Conservation (phyloP, 2,888 invertebrate species). For the Lithophane semibrunnea region DNA sequence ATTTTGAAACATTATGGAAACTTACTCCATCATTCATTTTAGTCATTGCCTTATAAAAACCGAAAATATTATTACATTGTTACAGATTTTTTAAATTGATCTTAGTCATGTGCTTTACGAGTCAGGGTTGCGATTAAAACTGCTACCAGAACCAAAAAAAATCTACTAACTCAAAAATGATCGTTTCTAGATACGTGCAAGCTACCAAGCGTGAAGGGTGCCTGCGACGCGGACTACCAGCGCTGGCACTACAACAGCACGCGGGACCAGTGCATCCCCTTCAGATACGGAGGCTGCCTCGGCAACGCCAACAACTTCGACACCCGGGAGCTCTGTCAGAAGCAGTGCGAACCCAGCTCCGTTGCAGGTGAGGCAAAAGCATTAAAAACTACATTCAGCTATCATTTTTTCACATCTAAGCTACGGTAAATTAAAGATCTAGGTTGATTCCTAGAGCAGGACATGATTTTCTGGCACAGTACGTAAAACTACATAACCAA, state of each 20-base stretch:
- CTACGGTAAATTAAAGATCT: background rate
- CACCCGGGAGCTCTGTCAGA: slow-evolving; percentile 94
- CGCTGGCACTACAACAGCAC: slow-evolving; percentile 96
- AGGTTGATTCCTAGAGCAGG: background rate
- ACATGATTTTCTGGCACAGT: background rate
- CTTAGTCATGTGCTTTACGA: background rate
- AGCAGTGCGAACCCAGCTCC: slow-evolving; percentile 91
- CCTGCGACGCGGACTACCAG: slow-evolving; percentile 94
- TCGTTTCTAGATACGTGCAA: slow-evolving; percentile 92
- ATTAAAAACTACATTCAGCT: background rate
- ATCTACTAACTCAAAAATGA: background rate
- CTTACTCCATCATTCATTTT: no score
- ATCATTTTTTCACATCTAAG: background rate
- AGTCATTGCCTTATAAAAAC: background rate
- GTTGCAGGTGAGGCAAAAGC: slow-evolving; percentile 89
- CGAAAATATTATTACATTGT: background rate
- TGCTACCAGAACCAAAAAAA: background rate
- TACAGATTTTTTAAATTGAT: background rate
- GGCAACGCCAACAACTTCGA: slow-evolving; percentile 97
- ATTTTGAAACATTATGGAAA: no score
- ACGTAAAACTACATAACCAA: background rate
- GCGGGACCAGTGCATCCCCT: slow-evolving; percentile 95
- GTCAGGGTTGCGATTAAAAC: background rate
- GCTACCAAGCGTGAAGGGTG: slow-evolving; percentile 95
- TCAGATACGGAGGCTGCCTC: slow-evolving; percentile 97